These are phyloP conservation scores for Cepaea nemoralis DNA, from an alignment of 1,140 invertebrate genomes.

Conservation along the genomic window DNA sequence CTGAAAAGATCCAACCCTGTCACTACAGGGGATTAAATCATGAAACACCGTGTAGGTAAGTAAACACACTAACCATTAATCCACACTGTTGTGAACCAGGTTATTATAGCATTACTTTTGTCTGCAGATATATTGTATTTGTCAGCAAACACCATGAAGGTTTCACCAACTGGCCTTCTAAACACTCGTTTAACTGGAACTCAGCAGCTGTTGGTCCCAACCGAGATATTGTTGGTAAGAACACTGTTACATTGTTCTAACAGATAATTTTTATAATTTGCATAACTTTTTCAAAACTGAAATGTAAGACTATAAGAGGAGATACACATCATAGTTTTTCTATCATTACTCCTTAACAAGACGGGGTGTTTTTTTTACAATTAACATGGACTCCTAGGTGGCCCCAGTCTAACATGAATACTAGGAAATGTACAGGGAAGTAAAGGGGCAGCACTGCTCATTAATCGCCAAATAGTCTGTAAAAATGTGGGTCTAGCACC, in stretches of 20 bases:
- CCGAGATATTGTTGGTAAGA: constrained; percentile 67
- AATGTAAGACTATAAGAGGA: background rate
- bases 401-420: too few relatives aligned
- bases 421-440: too few relatives aligned
- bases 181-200: constrained; percentile 69
- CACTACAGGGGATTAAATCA: too few relatives aligned
- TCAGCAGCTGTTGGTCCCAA: constrained; percentile 66
- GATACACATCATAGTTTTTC: background rate
- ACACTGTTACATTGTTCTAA: background rate
- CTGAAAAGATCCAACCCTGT: too few relatives aligned
- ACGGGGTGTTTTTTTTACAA: too few relatives aligned
- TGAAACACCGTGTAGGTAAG: too few relatives aligned
- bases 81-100: background rate
- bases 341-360: background rate
- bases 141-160: constrained; percentile 70
- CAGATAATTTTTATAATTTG: background rate
- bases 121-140: constrained; percentile 65
- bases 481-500: too few relatives aligned
- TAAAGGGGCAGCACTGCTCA: too few relatives aligned
- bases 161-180: constrained; percentile 66
- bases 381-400: too few relatives aligned
- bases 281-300: background rate
- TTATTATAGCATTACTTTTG: background rate
- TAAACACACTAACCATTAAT: too few relatives aligned
- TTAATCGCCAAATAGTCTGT: too few relatives aligned